phyloP scores from a whole-genome alignment of 2,797 vertebrate genomes.

The Paedocypris micromegethes region DNA sequence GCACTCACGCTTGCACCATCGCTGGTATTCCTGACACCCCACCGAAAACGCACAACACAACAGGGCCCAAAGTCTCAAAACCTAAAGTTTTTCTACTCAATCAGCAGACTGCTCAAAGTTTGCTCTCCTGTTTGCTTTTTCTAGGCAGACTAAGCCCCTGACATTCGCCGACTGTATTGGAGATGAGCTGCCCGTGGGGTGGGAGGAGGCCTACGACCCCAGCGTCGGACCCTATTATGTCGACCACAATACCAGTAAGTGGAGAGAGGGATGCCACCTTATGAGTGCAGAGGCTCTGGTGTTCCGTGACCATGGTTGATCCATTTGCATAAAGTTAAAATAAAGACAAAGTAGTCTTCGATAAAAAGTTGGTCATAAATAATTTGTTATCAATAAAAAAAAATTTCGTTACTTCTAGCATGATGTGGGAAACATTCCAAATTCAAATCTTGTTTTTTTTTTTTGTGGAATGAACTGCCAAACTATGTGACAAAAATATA shows the following conservation, averaged over 20 bases:
- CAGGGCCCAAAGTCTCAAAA: not conserved
- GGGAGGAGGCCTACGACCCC: constrained; percentile 93
- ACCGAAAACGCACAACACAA: constrained; percentile 4
- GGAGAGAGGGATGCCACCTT: constrained; percentile 14
- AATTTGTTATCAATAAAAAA: no score
- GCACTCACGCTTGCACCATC: constrained; percentile 10
- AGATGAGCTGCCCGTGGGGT: constrained; percentile 91
- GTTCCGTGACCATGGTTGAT: not conserved
- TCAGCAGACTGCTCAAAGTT: constrained; percentile 17
- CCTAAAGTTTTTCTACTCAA: not conserved
- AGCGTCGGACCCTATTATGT: constrained; percentile 92
- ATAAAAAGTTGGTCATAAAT: no score
- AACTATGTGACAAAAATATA: no score
- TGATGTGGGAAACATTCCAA: no score
- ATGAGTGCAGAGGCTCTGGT: not conserved
- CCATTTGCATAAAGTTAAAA: no score
- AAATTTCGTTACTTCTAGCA: no score
- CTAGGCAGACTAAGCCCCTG: constrained; percentile 93
- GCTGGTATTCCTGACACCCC: constrained; percentile 25
- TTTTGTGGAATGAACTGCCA: no score
- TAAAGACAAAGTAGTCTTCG: no score
- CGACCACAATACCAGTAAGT: constrained; percentile 98
- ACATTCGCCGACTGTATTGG: constrained; percentile 97
- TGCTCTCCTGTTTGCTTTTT: constrained; percentile 19
- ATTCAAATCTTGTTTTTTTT: no score